These are phyloP conservation scores for Hypomecis atomaria DNA, from an alignment of 2,888 invertebrate species.

Conservation along the genomic window DNA sequence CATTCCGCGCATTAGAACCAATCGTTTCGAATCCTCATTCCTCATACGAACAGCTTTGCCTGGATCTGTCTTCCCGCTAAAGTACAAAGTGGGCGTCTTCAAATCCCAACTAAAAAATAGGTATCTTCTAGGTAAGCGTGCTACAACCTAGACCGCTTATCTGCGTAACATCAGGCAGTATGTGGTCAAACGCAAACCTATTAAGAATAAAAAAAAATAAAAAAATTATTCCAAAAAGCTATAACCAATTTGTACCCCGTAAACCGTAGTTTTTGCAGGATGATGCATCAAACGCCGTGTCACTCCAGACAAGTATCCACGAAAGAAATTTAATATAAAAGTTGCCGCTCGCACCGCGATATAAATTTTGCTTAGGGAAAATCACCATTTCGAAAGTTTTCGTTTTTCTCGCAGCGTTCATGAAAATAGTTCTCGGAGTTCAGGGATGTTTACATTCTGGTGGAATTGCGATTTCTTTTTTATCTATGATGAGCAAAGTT, in stretches of 20 bases:
- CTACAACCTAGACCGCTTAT: too few species aligned
- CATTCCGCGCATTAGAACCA: too few species aligned
- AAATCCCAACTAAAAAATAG: too few species aligned
- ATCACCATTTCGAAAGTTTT: conserved; percentile 44
- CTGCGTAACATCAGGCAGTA: too few species aligned
- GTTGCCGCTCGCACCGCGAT: conserved; percentile 47
- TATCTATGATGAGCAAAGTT: neutral
- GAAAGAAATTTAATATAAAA: conserved; percentile 61
- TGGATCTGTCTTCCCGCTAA: too few species aligned
- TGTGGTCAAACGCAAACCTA: too few species aligned
- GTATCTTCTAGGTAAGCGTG: too few species aligned
- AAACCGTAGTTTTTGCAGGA: neutral
- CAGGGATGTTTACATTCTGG: conserved; percentile 13
- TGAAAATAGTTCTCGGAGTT: conserved; percentile 37
- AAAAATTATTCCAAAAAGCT: neutral
- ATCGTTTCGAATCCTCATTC: too few species aligned
- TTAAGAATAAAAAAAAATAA: too few species aligned
- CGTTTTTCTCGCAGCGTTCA: conserved; percentile 33
- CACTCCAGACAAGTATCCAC: conserved; percentile 42
- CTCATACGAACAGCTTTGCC: too few species aligned
- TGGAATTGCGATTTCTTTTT: conserved; percentile 3
- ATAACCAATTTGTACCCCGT: neutral
- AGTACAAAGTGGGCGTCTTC: too few species aligned
- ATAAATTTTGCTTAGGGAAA: conserved; percentile 52
- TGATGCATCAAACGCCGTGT: conserved; percentile 28